Evolutionary conservation across 2,888 invertebrate species (phyloP), one percentile per base, ranked within the genome.

Genomic region (Andrena marginata): DNA sequence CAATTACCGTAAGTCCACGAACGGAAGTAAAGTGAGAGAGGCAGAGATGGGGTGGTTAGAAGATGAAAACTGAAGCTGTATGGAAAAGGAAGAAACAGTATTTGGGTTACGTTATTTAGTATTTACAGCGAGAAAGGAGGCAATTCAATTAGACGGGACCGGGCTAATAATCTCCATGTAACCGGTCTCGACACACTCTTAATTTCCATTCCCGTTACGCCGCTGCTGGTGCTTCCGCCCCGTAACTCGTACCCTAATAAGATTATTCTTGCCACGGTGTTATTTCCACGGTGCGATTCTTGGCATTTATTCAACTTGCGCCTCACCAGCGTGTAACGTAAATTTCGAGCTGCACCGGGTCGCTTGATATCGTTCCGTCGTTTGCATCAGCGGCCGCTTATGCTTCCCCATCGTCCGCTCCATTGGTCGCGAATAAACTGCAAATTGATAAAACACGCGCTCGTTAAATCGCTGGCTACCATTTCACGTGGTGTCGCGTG

Each of bases 241-340:
- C 23, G 35, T 35, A 68, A 72, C 20, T 68, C 35, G 31, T 29
- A 16, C 23, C 48, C 60, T 60, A 71, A 70, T 67, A 31, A 63
- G 20, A 74, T 71, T 69, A 76, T 71, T 77, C 60, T 42, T 31
- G 33, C 10, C 62, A 20, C 59, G 23, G 51, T 31, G 64, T 73
- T 80, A 74, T 71, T 79, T 62, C 68, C n/a, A n/a, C 35, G 26
- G 29, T 29, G 54, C 54, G 35, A 1, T 33, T 65, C 63, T 77
- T 68, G 69, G 69, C 72, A 72, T 49, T 51, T 29, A 33, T 73
- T 85, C 70, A 78, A 23, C 62, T 70, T 8, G 23, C 13, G 29
- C 49, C 56, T 3, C 10, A 29, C 7, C 13, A 29, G 7, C 29
- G 29, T n/a, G 29, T 26, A n/a, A 26, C 26, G 16, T 49, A 29